Conservation (phyloP, 2,797 vertebrate species). For the Protonibea diacanthus region DNA sequence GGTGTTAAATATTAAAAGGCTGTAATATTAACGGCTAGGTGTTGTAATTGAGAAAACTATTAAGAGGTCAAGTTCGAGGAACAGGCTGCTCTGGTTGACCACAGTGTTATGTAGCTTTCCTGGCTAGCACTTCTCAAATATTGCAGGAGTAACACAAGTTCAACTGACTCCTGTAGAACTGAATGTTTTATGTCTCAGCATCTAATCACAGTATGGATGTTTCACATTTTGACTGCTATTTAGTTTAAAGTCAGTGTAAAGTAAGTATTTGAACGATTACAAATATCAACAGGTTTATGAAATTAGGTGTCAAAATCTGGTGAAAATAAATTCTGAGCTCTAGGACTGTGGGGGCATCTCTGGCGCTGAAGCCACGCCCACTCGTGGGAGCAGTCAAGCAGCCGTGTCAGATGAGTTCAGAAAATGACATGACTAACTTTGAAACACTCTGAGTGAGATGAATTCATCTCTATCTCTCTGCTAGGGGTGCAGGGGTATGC, state of each 20-base stretch:
- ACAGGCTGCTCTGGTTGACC: conserved; percentile 22
- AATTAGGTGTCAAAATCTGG: no score
- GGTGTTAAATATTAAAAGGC: conserved; percentile 79
- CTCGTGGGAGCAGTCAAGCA: no score
- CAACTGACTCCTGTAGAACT: background rate
- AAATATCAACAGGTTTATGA: no score
- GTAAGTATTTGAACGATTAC: no score
- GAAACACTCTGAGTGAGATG: no score
- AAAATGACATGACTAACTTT: no score
- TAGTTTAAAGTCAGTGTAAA: background rate
- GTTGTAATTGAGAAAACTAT: conserved; percentile 69
- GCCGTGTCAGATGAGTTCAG: no score
- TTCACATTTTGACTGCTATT: background rate
- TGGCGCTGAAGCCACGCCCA: no score
- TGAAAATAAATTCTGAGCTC: no score
- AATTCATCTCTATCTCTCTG: no score
- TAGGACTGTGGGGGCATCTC: no score
- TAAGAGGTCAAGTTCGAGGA: conserved; percentile 72
- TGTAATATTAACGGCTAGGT: conserved; percentile 71
- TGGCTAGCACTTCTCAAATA: background rate
- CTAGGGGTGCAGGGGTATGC: no score
- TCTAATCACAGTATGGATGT: background rate
- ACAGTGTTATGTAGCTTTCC: background rate
- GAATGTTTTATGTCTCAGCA: background rate
- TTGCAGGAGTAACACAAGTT: conserved; percentile 6